Evolutionary conservation across 2,888 invertebrate genomes (phyloP).

Genomic region (Pegoplata infirma): DNA sequence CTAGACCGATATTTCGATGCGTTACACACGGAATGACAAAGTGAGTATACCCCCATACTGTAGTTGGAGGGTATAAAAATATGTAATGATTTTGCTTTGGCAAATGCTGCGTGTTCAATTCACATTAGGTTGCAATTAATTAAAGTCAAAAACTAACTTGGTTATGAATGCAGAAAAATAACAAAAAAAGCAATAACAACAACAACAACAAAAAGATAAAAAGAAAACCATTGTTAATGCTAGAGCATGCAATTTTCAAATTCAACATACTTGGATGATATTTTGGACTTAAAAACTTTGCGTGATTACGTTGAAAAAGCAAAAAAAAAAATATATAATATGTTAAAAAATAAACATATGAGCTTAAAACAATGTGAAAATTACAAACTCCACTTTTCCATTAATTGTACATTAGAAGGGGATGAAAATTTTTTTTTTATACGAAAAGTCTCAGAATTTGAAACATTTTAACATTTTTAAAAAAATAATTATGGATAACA

Average conservation of each 20-base stretch:
- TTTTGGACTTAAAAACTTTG: constrained; percentile 5
- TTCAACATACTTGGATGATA: not conserved
- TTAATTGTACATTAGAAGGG: too few species aligned
- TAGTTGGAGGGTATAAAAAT: too few species aligned
- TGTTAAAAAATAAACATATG: constrained; percentile 25
- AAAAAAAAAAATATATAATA: not conserved
- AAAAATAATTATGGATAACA: too few species aligned
- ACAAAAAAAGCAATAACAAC: constrained; percentile 28
- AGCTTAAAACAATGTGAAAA: constrained; percentile 41
- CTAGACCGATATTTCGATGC: too few species aligned
- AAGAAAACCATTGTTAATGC: not conserved
- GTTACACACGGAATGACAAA: too few species aligned
- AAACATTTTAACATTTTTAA: too few species aligned
- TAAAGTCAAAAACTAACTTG: constrained; percentile 59
- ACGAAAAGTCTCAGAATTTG: too few species aligned
- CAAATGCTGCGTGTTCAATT: constrained; percentile 62
- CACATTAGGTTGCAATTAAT: constrained; percentile 63
- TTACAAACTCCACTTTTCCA: constrained; percentile 18
- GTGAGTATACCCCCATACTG: too few species aligned
- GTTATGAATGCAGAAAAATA: too few species aligned
- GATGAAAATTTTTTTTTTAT: too few species aligned
- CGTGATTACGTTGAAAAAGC: not conserved
- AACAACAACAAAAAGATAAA: not conserved
- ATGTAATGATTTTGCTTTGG: constrained; percentile 35
- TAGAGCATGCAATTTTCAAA: constrained; percentile 28